Evolutionary conservation across 2,113 vertebrate species (phyloP).

Genomic region (Sander lucioperca): DNA sequence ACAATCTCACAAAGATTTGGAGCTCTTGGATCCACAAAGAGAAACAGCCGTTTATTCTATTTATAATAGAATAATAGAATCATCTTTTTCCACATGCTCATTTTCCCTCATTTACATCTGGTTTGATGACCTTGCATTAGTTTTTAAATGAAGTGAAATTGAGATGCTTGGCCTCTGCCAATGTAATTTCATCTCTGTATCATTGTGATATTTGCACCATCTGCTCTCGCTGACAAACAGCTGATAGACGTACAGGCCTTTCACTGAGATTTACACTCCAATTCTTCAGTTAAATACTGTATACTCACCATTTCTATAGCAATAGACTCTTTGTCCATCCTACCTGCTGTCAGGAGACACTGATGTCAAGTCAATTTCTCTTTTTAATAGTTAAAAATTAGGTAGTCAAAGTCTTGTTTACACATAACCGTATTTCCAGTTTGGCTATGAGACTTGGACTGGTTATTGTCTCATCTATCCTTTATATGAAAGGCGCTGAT

Average conservation of each 20-base stretch:
- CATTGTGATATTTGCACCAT: constrained; percentile 28
- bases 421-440: not conserved
- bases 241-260: not conserved
- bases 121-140: not conserved
- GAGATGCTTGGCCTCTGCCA: constrained; percentile 13
- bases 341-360: not conserved
- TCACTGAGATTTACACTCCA: constrained; percentile 29
- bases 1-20: constrained; percentile 6
- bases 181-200: constrained; percentile 27
- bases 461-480: not conserved
- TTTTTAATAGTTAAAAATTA: not conserved
- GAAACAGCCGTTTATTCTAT: not conserved
- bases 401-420: not conserved
- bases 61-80: constrained; percentile 31
- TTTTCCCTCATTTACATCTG: not conserved
- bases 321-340: not conserved
- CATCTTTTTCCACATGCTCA: not conserved
- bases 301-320: not conserved
- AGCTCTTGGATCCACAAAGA: not conserved
- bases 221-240: constrained; percentile 24
- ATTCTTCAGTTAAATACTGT: constrained; percentile 4
- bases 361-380: not conserved
- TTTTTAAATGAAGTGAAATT: constrained; percentile 9
- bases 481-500: not conserved
- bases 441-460: not conserved